Base-by-base conservation (phyloP, 2,888 invertebrate species). In the Tinea trinotella region DNA sequence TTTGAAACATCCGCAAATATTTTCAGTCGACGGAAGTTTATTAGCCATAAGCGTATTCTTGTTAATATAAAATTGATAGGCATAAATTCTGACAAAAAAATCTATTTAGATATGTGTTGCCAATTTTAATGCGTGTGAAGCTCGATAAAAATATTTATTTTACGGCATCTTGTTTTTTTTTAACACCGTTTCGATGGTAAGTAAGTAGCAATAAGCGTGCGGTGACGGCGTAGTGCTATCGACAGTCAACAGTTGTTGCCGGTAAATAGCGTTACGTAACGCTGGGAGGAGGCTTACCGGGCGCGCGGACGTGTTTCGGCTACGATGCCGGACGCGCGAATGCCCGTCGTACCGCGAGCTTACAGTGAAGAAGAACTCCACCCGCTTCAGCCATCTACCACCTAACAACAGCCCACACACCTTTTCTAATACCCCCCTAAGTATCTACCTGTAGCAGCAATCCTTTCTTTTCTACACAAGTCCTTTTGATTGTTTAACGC, bases 191-290 rank as follows among this genome's bases (percentile, higher is more conserved):
- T 40, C 7, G 46, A 19, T 46, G 44, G 44, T 52, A 15, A 30
- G 12, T 19, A 44, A 12, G 13, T 63, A 65, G 61, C 64, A 64
- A 66, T 60, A 24, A 50, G 34, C 52, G 52, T 36, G 34, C 52
- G 18, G 52, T 30, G 48, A 48, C 15, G 22, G 52, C 52, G 52
- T 19, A 19, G 18, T 36, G 52, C 18, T 12, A 17, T 34, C 35
- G 17, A 17, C 72, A 71, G 78, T 80, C 82, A 82, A 83, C 83
- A 82, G 81, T 76, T 81, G 81, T 70, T 71, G 76, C 13, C 66
- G 60, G 67, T 66, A 63, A 67, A 66, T 67, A 68, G 61, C 63
- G 73, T 82, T 81, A 80, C 79, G 81, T 78, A 82, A 82, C 71
- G 62, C 52, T 59, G 67, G 71, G 6, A 18, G 13, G 35, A 34